phyloP scores from a whole-genome alignment of 2,797 vertebrate genomes.

The Eupleurogrammus muticus region DNA sequence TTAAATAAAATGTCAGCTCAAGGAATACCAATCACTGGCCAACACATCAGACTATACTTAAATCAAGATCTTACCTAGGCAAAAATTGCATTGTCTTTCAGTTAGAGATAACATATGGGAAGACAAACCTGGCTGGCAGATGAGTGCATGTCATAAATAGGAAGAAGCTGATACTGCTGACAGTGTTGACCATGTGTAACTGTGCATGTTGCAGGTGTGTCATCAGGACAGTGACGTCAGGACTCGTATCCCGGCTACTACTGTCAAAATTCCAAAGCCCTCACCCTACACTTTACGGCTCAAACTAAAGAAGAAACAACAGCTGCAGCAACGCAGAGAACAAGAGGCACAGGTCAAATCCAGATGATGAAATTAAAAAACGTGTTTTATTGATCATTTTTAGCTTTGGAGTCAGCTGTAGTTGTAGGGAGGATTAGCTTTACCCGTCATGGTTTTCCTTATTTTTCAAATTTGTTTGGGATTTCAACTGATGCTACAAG shows the following conservation, averaged over 20 bases:
- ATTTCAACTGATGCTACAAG: too few species aligned
- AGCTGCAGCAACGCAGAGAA: slow-evolving; percentile 78
- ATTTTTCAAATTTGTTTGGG: background rate
- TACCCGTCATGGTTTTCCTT: background rate
- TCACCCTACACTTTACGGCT: slow-evolving; percentile 73
- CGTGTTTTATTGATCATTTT: too few species aligned
- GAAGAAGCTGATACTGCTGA: background rate
- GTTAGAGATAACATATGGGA: too few species aligned
- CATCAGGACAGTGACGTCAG: slow-evolving; percentile 84
- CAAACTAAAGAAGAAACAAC: slow-evolving; percentile 77
- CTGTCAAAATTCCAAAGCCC: slow-evolving; percentile 85
- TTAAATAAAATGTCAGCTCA: too few species aligned
- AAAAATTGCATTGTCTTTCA: too few species aligned
- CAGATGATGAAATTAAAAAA: slow-evolving; percentile 3
- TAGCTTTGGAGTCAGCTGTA: too few species aligned
- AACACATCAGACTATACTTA: too few species aligned
- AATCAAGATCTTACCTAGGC: too few species aligned
- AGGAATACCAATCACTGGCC: too few species aligned
- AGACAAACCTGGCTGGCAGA: background rate
- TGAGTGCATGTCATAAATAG: slow-evolving; percentile 16
- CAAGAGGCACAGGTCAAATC: slow-evolving; percentile 87
- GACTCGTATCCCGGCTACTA: slow-evolving; percentile 79
- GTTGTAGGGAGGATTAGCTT: background rate
- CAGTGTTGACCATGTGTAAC: background rate
- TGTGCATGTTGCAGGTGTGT: slow-evolving; percentile 68